Percentiles rank a stretch among this genome's conserved stretches.
Evolutionary conservation across 1,140 invertebrate species (phyloP).

Genomic region (Tetragonula clypearis): DNA sequence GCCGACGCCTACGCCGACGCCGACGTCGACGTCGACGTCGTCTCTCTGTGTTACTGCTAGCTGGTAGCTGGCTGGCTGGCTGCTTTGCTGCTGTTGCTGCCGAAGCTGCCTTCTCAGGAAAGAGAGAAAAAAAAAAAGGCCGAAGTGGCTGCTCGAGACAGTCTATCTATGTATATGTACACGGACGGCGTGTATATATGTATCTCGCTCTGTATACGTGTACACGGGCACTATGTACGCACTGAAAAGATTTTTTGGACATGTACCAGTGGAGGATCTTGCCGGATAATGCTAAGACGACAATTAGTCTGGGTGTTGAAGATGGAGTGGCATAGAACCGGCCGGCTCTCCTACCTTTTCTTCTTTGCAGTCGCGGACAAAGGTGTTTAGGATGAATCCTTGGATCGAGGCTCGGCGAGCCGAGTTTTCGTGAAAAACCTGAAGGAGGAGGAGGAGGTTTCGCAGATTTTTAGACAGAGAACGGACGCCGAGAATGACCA

Average conservation of each 20-base stretch:
- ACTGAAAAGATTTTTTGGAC: constrained; percentile 42
- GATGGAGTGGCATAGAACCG: neutral
- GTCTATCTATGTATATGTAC: constrained; percentile 40
- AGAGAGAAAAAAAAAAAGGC: constrained; percentile 69
- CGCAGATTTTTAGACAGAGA: neutral
- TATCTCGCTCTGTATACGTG: neutral
- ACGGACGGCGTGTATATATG: neutral
- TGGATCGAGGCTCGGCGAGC: too few species aligned
- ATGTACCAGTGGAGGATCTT: constrained; percentile 28
- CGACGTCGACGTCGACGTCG: constrained; percentile 51
- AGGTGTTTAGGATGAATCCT: neutral
- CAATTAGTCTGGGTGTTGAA: constrained; percentile 32
- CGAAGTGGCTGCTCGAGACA: constrained; percentile 79
- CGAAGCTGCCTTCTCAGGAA: constrained; percentile 61
- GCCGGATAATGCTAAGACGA: constrained; percentile 35
- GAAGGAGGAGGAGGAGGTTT: neutral
- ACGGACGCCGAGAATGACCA: neutral
- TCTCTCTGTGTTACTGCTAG: constrained; percentile 51
- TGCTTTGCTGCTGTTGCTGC: constrained; percentile 57
- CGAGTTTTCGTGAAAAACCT: neutral
- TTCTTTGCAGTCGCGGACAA: neutral
- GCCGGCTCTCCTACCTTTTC: neutral
- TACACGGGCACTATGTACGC: neutral
- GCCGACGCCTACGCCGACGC: constrained; percentile 53
- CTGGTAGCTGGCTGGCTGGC: neutral